A percentile compares a stretch with the other conserved stretches of the same genome.
phyloP scores from a whole-genome alignment of 2,113 vertebrate species.

The Zapornia atra region DNA sequence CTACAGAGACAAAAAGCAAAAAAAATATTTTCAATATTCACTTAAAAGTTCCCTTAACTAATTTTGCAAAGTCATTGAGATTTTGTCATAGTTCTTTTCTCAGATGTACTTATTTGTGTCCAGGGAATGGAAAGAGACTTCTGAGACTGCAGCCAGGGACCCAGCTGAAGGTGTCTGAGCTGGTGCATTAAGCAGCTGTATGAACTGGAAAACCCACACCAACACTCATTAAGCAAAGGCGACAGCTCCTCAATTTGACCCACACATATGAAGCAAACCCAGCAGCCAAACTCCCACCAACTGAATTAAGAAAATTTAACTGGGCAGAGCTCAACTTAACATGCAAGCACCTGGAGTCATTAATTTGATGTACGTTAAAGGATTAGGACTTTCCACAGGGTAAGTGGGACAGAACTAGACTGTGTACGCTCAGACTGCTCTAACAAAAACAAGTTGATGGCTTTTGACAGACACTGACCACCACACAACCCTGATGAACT shows the following conservation, averaged over 20 bases:
- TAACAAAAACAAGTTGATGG: background rate
- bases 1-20: slow-evolving; percentile 67
- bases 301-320: background rate
- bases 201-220: background rate
- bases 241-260: background rate
- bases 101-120: background rate
- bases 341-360: background rate
- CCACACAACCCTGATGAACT: background rate
- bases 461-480: background rate
- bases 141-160: background rate
- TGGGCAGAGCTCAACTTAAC: background rate
- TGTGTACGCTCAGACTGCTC: background rate
- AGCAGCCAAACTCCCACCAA: background rate
- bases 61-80: background rate
- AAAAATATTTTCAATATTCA: background rate
- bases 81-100: background rate
- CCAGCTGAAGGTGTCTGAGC: background rate
- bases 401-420: background rate
- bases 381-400: background rate
- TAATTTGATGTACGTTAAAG: background rate
- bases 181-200: background rate
- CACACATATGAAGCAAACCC: background rate
- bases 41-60: background rate
- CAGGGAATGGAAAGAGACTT: background rate
- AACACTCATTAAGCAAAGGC: background rate